These are phyloP conservation scores for Clistopyga incitator DNA, from an alignment of 2,888 invertebrate genomes.

Conservation along the genomic window DNA sequence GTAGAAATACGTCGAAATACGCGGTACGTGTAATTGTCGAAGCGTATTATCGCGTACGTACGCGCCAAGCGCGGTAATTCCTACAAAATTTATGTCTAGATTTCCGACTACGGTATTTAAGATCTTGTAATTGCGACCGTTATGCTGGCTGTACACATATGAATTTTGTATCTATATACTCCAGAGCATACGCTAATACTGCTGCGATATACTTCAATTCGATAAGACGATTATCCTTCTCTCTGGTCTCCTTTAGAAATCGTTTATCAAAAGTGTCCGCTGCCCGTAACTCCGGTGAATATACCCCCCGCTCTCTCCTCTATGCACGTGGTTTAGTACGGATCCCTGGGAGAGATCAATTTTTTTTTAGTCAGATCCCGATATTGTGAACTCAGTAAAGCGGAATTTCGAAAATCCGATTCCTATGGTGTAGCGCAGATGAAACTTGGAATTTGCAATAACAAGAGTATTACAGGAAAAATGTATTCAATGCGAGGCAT, in stretches of 20 bases:
- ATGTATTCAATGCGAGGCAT: not conserved
- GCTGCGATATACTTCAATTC: conserved; percentile 33
- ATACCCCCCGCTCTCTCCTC: not conserved
- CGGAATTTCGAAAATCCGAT: not conserved
- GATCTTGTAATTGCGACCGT: not conserved
- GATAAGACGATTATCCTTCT: conserved; percentile 59
- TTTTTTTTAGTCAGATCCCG: not conserved
- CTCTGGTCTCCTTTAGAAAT: conserved; percentile 3
- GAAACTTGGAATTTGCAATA: not conserved
- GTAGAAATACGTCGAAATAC: not conserved
- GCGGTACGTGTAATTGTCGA: not conserved
- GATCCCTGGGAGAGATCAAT: not conserved
- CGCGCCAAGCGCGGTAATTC: not conserved
- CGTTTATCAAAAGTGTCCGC: conserved; percentile 8
- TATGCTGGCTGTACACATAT: not conserved
- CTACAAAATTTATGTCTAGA: not conserved
- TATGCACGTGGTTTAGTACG: not conserved
- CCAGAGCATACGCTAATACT: conserved; percentile 10
- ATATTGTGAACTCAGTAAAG: not conserved
- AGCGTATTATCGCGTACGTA: not conserved
- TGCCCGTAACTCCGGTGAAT: not conserved
- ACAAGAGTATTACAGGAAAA: not conserved
- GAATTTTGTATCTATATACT: not conserved
- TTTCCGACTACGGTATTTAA: not conserved
- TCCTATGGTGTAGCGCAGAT: not conserved